Evolutionary conservation across 2,888 invertebrate species (phyloP), one percentile per base, ranked within the genome.

Genomic region (Scaptomyza reducta): DNA sequence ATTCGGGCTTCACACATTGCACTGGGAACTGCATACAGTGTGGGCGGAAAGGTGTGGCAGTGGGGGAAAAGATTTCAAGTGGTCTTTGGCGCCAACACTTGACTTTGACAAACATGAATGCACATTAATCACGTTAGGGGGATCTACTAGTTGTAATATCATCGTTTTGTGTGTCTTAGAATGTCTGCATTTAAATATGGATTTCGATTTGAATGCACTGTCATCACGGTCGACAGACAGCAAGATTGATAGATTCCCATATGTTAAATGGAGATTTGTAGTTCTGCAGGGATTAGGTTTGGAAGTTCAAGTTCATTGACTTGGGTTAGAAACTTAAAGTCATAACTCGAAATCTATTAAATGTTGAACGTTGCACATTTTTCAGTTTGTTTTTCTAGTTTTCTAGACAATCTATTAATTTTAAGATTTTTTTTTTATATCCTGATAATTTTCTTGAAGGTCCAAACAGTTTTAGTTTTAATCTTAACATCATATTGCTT

Each of bases 31-130:
- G 84, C 84, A 67, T 14, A 38, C 53, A 27, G 10, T 18, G 70
- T 35, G 47, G 42, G 35, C 13, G 13, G 6, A 13, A 27, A n/a
- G 9, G 29, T 16, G 16, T 5, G 7, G 25, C 31, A 14, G 42
- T 7, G 14, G 47, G 50, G 46, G 46, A 14, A 9, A 27, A 5
- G 54, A 46, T 61, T 70, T 83, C 42, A 70, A 86, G 79, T 88
- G 77, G 69, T 22, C 75, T 61, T 77, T 90, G 89, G 89, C 89
- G 89, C 89, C 89, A 89, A 85, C 89, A 89, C 90, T 89, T 89
- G 87, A 90, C 83, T 75, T 78, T 71, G 74, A 79, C 76, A 87
- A 86, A 88, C 75, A 84, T 57, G 47, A 56, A 56, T 45, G 64
- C 67, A 77, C 74, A 83, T 81, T 83, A 70, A 87, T 80, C 77